These are phyloP conservation scores for Anolis carolinensis DNA, from an alignment of 2,113 vertebrate species.

Conservation along the genomic window DNA sequence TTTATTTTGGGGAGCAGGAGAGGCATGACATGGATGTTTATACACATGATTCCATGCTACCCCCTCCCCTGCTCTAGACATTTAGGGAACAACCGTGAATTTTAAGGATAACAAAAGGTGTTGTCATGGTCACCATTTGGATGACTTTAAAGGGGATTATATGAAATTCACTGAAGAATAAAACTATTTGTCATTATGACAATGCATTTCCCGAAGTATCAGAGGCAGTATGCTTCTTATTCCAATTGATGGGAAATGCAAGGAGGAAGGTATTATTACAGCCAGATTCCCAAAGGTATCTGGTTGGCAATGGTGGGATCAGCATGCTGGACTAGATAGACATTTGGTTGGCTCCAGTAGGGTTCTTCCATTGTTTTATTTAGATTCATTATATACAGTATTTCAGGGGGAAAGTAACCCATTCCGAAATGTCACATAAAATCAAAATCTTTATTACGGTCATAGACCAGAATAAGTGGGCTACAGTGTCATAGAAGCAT, in stretches of 20 bases:
- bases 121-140: neutral
- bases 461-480: too few species aligned
- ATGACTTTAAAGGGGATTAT: neutral
- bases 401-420: too few species aligned
- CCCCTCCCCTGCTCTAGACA: neutral
- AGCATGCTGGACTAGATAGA: neutral
- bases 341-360: neutral
- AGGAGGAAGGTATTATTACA: neutral
- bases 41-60: slow-evolving; percentile 21
- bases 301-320: neutral
- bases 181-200: neutral
- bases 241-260: neutral
- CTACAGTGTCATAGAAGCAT: too few species aligned
- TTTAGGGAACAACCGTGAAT: neutral
- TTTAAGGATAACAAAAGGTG: neutral
- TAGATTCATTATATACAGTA: neutral
- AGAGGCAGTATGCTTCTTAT: neutral
- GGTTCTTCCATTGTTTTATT: neutral
- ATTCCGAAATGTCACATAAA: too few species aligned
- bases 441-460: too few species aligned
- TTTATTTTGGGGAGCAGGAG: slow-evolving; percentile 8
- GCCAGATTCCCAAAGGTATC: neutral
- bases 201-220: neutral
- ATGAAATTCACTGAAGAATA: neutral
- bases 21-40: slow-evolving; percentile 33